A percentile compares a stretch with the other conserved stretches of the same genome.
phyloP scores from a whole-genome alignment of 2,797 vertebrate species.

The Zenarchopterus dispar region DNA sequence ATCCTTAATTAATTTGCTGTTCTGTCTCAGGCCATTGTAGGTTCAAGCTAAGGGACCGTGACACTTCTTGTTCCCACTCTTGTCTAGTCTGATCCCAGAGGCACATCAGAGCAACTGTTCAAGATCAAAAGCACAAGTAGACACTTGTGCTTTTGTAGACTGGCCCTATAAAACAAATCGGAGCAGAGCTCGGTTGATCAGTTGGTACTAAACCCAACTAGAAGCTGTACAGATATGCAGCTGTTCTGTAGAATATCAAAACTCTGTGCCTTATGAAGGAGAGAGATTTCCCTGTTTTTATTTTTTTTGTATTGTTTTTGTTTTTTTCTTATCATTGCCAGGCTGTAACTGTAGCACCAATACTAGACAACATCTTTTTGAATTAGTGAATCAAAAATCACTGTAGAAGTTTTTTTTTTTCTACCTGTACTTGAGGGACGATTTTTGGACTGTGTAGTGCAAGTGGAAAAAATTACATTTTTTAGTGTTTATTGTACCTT shows the following conservation, averaged over 20 bases:
- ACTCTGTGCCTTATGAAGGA: conserved; percentile 54
- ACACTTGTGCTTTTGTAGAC: conserved; percentile 5
- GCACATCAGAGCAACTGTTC: conserved; percentile 5
- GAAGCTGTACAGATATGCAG: conserved; percentile 1
- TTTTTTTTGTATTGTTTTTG: neutral
- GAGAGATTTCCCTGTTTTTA: conserved; percentile 11
- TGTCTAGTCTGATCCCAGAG: conserved; percentile 26
- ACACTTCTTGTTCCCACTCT: conserved; percentile 1
- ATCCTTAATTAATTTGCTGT: neutral
- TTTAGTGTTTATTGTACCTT: conserved; percentile 11
- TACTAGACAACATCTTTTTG: neutral
- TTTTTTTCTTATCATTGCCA: conserved; percentile 6
- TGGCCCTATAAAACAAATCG: conserved; percentile 7
- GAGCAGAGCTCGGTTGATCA: conserved; percentile 18
- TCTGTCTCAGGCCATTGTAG: conserved; percentile 60
- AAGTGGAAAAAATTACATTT: conserved; percentile 1
- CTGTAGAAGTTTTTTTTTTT: conserved; percentile 1
- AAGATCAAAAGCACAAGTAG: conserved; percentile 8
- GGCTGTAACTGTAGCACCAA: conserved; percentile 16
- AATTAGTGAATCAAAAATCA: conserved; percentile 9
- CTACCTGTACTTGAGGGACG: too few relatives aligned
- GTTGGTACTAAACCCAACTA: neutral
- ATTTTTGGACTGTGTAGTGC: neutral
- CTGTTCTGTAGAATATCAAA: conserved; percentile 8
- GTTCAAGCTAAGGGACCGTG: conserved; percentile 10